Evolutionary conservation across 2,888 invertebrate species (phyloP).

Genomic region (Pogonocherus hispidulus): DNA sequence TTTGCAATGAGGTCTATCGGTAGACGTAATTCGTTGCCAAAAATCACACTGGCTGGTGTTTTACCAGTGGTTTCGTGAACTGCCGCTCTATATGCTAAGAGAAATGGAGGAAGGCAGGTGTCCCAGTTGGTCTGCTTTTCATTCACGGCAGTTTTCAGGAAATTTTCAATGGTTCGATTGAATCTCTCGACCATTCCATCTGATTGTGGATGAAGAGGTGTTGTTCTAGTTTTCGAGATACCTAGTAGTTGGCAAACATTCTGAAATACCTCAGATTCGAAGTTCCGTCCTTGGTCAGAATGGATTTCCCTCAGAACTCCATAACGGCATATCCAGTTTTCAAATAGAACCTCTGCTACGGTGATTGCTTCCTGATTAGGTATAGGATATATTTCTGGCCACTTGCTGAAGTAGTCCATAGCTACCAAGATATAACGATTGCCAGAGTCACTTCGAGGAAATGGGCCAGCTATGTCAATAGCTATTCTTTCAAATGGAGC

Average conservation of each 20-base stretch:
- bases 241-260: slow-evolving; percentile 47
- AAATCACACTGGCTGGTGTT: too few species aligned
- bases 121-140: too few species aligned
- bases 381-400: slow-evolving; percentile 53
- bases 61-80: slow-evolving; percentile 18
- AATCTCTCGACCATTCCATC: slow-evolving; percentile 56
- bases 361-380: slow-evolving; percentile 55
- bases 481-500: too few species aligned
- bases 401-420: slow-evolving; percentile 49
- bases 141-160: slow-evolving; percentile 21
- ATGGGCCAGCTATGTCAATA: slow-evolving; percentile 3
- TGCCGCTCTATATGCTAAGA: slow-evolving; percentile 31
- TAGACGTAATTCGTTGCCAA: too few species aligned
- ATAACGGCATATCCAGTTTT: slow-evolving; percentile 42
- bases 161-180: slow-evolving; percentile 48
- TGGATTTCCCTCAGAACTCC: slow-evolving; percentile 37
- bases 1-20: too few species aligned
- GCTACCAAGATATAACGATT: slow-evolving; percentile 43
- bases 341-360: slow-evolving; percentile 49
- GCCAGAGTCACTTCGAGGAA: slow-evolving; percentile 39
- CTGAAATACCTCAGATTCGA: slow-evolving; percentile 49
- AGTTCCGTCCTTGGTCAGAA: slow-evolving; percentile 47
- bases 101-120: neutral
- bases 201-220: slow-evolving; percentile 54
- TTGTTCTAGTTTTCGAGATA: slow-evolving; percentile 53